Base-by-base conservation (phyloP, 2,113 vertebrate species). In the Cyrtonyx montezumae region DNA sequence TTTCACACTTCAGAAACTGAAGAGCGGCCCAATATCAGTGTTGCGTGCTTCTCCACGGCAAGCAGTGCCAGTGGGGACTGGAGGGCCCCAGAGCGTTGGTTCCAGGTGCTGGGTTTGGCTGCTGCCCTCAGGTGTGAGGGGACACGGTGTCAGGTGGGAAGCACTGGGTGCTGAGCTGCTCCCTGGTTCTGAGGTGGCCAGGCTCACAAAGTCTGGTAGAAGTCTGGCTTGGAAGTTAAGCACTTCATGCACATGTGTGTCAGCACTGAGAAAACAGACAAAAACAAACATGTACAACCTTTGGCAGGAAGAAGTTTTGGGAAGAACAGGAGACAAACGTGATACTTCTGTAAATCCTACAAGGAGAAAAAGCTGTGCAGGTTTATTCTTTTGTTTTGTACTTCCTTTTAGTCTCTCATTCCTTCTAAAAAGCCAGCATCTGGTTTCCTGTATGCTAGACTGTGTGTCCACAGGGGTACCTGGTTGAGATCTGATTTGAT, bases 341-440 rank as follows among this genome's bases (percentile, higher is more conserved):
- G 32, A 1, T 22, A 13, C 85, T 85, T 83, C 59, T 69, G 18
- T 48, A 58, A 90, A 77, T 77, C 32, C 34, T 34, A 20, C 25
- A 34, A 46, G 59, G 30, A 79, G n/a, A 48, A 49, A 26, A 26
- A 37, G 36, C 37, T 46, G 42, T n/a, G 46, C 61, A 43, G 51
- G 49, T 59, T 86, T 84, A 58, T 74, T 80, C 20, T 78, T 77
- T 88, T 34, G 16, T 9, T 93, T 88, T 88, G 37, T 25, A 42
- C 84, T 66, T 87, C 28, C 42, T 75, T 93, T 86, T 40, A 74
- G 23, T 49, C 37, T 16, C 12, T 80, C 20, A 11, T 74, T 55
- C 53, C 26, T 88, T 69, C 32, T 80, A 46, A 69, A 20, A 49
- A 26, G 30, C 22, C 46, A 49, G 23, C 46, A 49, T 30, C 67